phyloP scores from a whole-genome alignment of 2,797 vertebrate species.

The Sebastes goodei region DNA sequence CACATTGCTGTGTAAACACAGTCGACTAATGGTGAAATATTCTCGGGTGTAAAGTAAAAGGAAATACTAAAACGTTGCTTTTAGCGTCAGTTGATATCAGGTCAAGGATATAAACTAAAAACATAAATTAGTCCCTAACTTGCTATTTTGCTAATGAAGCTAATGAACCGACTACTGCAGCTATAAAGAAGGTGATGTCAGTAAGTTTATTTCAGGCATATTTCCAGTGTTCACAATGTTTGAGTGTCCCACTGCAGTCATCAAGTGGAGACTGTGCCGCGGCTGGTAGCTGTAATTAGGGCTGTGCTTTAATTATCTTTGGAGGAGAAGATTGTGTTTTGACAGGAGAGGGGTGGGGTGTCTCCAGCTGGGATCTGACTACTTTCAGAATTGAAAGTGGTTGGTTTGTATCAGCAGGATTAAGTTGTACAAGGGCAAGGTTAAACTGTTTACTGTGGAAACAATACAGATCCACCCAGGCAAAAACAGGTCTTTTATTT shows the following conservation, averaged over 20 bases:
- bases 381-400: constrained; percentile 48
- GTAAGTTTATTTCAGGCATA: constrained; percentile 58
- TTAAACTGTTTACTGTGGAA: constrained; percentile 32
- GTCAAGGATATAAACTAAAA: background rate
- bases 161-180: background rate
- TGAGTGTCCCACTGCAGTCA: constrained; percentile 63
- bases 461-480: background rate
- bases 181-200: constrained; percentile 30
- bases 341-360: constrained; percentile 63
- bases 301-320: constrained; percentile 77
- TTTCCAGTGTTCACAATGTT: constrained; percentile 68
- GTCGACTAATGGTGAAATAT: background rate
- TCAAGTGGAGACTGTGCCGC: constrained; percentile 57
- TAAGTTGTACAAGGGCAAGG: constrained; percentile 9
- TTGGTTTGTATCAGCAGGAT: constrained; percentile 47
- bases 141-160: background rate
- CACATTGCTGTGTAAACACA: constrained; percentile 19
- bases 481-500: constrained; percentile 14
- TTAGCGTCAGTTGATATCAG: background rate
- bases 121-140: background rate
- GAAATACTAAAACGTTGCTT: background rate
- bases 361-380: constrained; percentile 61
- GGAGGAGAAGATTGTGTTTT: constrained; percentile 77
- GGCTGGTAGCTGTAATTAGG: constrained; percentile 76
- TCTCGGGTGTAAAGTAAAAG: background rate